A percentile compares a stretch with the other conserved stretches of the same genome.
phyloP scores from a whole-genome alignment of 2,113 vertebrate genomes.

The Nyctereutes procyonoides region DNA sequence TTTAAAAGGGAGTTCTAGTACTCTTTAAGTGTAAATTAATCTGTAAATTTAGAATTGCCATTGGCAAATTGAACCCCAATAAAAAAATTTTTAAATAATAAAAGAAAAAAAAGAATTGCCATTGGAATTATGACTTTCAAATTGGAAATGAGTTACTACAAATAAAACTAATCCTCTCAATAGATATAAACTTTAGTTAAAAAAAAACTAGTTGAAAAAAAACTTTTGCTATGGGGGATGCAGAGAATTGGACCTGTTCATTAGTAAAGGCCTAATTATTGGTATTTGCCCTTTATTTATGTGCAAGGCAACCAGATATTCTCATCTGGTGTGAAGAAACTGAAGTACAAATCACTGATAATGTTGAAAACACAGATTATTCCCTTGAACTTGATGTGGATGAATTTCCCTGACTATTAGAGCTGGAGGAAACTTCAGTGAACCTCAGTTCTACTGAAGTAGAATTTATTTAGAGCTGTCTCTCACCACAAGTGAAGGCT shows the following conservation, averaged over 20 bases:
- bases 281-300: neutral
- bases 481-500: slow-evolving; percentile 80
- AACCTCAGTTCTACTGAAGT: neutral
- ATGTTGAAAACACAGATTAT: neutral
- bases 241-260: neutral
- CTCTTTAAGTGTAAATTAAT: neutral
- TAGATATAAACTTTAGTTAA: neutral
- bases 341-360: neutral
- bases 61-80: neutral
- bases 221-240: neutral
- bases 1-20: neutral
- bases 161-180: neutral
- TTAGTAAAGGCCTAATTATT: neutral
- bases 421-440: neutral
- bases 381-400: neutral
- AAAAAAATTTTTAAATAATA: no score
- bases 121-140: neutral
- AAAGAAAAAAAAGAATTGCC: neutral
- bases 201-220: neutral
- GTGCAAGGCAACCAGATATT: neutral
- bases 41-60: neutral
- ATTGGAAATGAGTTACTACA: neutral
- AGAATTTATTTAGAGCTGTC: slow-evolving; percentile 81
- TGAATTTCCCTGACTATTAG: neutral
- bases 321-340: neutral